These are phyloP conservation scores for Ramphastos sulfuratus DNA, from an alignment of 2,113 vertebrate species.

Conservation along the genomic window DNA sequence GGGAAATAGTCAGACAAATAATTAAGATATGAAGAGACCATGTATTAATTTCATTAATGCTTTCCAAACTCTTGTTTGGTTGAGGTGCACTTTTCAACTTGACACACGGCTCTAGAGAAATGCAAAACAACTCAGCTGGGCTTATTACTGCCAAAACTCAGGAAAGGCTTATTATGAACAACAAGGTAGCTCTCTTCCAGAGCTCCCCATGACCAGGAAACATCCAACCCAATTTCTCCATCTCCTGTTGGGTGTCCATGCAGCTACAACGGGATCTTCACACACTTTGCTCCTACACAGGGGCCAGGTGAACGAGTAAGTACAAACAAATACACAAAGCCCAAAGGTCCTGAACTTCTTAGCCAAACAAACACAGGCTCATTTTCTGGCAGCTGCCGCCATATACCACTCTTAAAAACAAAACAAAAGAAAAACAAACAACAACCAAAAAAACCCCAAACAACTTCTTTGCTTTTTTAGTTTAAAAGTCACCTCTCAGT, in stretches of 20 bases:
- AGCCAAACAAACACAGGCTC: neutral
- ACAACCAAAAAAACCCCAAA: too few relatives aligned
- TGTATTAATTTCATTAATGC: constrained; percentile 20
- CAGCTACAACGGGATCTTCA: neutral
- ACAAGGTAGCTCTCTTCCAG: neutral
- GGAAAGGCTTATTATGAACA: neutral
- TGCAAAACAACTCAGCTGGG: neutral
- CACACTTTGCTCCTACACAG: neutral
- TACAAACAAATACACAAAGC: neutral
- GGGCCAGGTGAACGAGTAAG: neutral
- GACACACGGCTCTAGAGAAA: neutral
- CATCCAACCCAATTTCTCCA: neutral
- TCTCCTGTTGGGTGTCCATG: neutral
- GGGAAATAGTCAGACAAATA: constrained; percentile 61
- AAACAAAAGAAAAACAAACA: neutral
- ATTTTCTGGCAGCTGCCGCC: neutral
- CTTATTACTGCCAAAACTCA: neutral
- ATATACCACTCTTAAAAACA: neutral
- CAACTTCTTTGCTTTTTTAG: neutral
- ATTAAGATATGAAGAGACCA: constrained; percentile 71
- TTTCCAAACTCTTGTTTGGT: neutral
- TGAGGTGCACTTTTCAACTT: neutral
- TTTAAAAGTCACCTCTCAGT: neutral
- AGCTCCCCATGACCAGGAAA: neutral
- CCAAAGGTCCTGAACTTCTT: neutral